Evolutionary conservation across 2,113 vertebrate genomes (phyloP).

Genomic region (Rhea americana): DNA sequence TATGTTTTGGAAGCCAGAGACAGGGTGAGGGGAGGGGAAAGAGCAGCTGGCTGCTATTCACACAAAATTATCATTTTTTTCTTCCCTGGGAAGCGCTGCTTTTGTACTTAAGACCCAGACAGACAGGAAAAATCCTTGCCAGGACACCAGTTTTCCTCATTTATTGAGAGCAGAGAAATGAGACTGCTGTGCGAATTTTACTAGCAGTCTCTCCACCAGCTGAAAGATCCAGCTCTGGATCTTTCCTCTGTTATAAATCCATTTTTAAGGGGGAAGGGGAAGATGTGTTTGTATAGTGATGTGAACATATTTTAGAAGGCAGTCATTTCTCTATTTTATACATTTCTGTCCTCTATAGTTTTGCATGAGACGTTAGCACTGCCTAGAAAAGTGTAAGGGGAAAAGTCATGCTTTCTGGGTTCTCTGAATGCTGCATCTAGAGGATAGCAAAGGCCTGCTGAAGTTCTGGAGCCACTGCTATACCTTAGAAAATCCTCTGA

Average conservation of each 20-base stretch:
- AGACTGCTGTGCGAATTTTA: conserved; percentile 11
- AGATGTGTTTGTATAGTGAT: not conserved
- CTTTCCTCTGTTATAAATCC: no score
- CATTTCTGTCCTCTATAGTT: not conserved
- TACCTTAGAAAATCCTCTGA: not conserved
- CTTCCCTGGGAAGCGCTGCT: conserved; percentile 35
- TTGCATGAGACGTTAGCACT: not conserved
- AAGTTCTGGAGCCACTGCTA: not conserved
- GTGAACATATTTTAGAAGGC: not conserved
- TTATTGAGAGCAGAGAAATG: conserved; percentile 43
- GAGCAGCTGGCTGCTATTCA: conserved; percentile 19
- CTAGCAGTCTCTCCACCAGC: not conserved
- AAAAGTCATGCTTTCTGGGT: not conserved
- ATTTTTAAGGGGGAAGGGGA: no score
- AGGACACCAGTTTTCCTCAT: conserved; percentile 70
- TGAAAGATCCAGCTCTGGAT: not conserved
- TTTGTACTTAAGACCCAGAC: conserved; percentile 59
- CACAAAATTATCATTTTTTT: conserved; percentile 29
- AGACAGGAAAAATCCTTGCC: conserved; percentile 62
- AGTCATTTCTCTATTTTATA: not conserved
- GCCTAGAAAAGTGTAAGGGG: not conserved
- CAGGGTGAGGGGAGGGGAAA: not conserved
- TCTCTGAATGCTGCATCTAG: not conserved
- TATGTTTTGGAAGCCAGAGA: not conserved
- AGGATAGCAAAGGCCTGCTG: not conserved